A percentile compares a stretch with the other conserved stretches of the same genome.
phyloP scores from a whole-genome alignment of 2,888 invertebrate genomes.

The Folsomia manolachei region DNA sequence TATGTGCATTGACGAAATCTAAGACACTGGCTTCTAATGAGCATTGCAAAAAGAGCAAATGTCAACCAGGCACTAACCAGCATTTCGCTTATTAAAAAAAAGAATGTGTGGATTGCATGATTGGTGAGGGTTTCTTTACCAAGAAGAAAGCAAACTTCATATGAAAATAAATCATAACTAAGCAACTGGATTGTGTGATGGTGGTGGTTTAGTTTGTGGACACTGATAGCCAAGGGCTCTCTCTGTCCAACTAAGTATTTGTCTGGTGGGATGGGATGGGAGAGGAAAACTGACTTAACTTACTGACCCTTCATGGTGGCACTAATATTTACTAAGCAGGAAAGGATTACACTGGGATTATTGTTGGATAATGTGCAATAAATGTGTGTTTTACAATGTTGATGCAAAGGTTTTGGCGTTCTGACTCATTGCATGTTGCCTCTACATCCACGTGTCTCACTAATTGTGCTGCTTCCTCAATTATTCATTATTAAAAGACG shows the following conservation, averaged over 20 bases:
- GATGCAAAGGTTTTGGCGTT: no score
- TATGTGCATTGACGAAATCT: no score
- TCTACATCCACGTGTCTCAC: constrained; percentile 45
- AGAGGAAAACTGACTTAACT: background rate
- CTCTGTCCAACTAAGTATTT: background rate
- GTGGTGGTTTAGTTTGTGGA: background rate
- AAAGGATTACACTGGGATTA: no score
- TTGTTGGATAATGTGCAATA: no score
- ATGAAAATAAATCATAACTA: background rate
- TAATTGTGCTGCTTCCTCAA: constrained; percentile 47
- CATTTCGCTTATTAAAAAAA: no score
- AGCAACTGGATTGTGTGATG: background rate
- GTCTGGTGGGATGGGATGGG: background rate
- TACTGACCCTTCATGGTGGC: background rate
- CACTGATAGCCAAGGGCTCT: background rate
- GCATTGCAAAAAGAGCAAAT: background rate
- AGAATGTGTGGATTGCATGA: no score
- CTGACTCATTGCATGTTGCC: no score
- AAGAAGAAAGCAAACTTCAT: background rate
- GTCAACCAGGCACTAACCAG: no score
- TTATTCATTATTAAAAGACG: constrained; percentile 47
- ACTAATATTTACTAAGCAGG: background rate
- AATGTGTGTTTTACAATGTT: no score
- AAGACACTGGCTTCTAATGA: background rate
- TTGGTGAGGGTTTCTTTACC: no score